phyloP scores from a whole-genome alignment of 2,113 vertebrate species.

The Cyprinodon brontotheroides region DNA sequence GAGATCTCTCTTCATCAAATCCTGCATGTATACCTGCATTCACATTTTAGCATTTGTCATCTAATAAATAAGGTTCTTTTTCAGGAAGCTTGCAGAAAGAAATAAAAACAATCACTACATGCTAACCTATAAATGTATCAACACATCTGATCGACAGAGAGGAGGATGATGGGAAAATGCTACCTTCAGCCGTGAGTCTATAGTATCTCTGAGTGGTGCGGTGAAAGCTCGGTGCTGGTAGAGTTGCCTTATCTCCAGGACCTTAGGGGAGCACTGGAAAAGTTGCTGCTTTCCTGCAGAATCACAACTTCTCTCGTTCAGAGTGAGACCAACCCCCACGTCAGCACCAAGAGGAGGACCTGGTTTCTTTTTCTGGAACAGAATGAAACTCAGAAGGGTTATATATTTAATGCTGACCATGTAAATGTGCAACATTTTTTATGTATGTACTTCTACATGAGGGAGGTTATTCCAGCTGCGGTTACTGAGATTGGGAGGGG shows the following conservation, averaged over 20 bases:
- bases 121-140: neutral
- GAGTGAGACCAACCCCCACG: slow-evolving; percentile 72
- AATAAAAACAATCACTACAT: neutral
- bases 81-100: too few species aligned
- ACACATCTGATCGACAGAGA: neutral
- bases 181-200: slow-evolving; percentile 87
- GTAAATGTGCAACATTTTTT: neutral
- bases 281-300: neutral
- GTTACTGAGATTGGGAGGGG: slow-evolving; percentile 83
- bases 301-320: slow-evolving; percentile 50
- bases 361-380: slow-evolving; percentile 73
- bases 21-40: slow-evolving; percentile 84
- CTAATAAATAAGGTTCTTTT: too few species aligned
- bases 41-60: slow-evolving; percentile 1
- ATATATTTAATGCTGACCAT: neutral
- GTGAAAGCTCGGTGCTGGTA: slow-evolving; percentile 80
- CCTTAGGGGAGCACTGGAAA: slow-evolving; percentile 78
- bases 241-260: slow-evolving; percentile 85
- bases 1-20: slow-evolving; percentile 81
- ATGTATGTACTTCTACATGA: slow-evolving; percentile 77
- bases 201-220: slow-evolving; percentile 62
- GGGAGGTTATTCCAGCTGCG: slow-evolving; percentile 78
- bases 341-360: slow-evolving; percentile 65
- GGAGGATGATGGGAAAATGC: neutral
- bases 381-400: neutral